Conservation (phyloP, 2,888 invertebrate genomes). For the Drosophila neonasuta region DNA sequence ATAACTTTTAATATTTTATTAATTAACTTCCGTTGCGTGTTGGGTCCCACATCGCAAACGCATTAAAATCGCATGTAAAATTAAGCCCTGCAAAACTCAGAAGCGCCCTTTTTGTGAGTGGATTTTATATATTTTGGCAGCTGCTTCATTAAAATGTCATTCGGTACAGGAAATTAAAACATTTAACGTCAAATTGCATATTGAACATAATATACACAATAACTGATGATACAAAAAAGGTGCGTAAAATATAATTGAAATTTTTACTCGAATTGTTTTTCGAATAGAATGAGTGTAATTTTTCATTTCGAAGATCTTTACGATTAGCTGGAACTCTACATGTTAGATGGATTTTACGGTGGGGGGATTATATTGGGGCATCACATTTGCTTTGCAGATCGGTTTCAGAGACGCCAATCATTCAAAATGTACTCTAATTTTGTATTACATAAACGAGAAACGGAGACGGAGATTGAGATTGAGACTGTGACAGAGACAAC, state of each 20-base stretch:
- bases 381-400: constrained; percentile 72
- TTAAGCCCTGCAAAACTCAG: constrained; percentile 50
- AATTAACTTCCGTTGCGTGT: constrained; percentile 72
- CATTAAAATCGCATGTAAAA: constrained; percentile 76
- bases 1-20: constrained; percentile 77
- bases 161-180: constrained; percentile 79
- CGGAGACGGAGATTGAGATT: constrained; percentile 6
- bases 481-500: constrained; percentile 18
- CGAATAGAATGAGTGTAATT: neutral
- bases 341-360: neutral
- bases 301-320: neutral
- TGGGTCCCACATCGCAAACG: constrained; percentile 37
- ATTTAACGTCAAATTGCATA: constrained; percentile 68
- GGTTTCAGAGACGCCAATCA: constrained; percentile 56
- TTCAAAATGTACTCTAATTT: constrained; percentile 76
- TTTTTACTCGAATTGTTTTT: constrained; percentile 13
- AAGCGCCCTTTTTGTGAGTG: constrained; percentile 35
- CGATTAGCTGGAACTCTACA: constrained; percentile 40
- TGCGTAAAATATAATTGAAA: constrained; percentile 38
- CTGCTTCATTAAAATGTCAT: constrained; percentile 80
- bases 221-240: constrained; percentile 41
- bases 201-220: constrained; percentile 43
- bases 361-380: constrained; percentile 35
- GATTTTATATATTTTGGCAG: constrained; percentile 57
- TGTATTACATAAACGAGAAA: constrained; percentile 69